Evolutionary conservation across 1,140 invertebrate species (phyloP).

Genomic region (Ceratosolen fusciceps): DNA sequence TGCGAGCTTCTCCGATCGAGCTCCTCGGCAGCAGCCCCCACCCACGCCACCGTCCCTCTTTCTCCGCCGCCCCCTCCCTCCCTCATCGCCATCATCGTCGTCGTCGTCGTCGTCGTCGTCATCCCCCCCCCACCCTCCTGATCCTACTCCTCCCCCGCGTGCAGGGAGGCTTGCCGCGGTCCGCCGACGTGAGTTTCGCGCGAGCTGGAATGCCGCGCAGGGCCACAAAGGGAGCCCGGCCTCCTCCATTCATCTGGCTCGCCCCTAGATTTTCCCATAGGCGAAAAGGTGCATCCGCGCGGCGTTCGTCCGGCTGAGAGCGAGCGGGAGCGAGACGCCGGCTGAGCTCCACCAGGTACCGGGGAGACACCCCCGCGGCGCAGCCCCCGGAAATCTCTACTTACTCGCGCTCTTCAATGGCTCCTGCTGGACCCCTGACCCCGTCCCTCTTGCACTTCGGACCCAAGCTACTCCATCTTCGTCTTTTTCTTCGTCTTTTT

Average conservation of each 20-base stretch:
- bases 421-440: slow-evolving; percentile 34
- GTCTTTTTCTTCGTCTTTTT: not conserved
- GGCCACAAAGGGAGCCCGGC: slow-evolving; percentile 60
- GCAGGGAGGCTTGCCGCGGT: not conserved
- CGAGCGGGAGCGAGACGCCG: not conserved
- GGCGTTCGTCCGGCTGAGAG: not conserved
- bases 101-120: too few species aligned
- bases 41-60: not conserved
- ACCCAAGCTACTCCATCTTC: not conserved
- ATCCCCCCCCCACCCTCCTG: too few species aligned
- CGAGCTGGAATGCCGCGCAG: slow-evolving; percentile 27
- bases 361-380: slow-evolving; percentile 54
- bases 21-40: not conserved
- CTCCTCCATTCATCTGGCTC: slow-evolving; percentile 40
- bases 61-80: not conserved
- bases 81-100: not conserved
- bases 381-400: slow-evolving; percentile 69
- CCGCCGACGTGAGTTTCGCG: slow-evolving; percentile 30
- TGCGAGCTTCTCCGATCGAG: slow-evolving; percentile 10
- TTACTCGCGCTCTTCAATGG: slow-evolving; percentile 65
- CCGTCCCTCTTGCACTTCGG: not conserved
- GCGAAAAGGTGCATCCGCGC: slow-evolving; percentile 41
- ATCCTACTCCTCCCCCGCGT: not conserved
- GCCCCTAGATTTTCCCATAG: slow-evolving; percentile 65
- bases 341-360: slow-evolving; percentile 47